Conservation (phyloP, 2,113 vertebrate genomes). For the Stigmatopora argus region DNA sequence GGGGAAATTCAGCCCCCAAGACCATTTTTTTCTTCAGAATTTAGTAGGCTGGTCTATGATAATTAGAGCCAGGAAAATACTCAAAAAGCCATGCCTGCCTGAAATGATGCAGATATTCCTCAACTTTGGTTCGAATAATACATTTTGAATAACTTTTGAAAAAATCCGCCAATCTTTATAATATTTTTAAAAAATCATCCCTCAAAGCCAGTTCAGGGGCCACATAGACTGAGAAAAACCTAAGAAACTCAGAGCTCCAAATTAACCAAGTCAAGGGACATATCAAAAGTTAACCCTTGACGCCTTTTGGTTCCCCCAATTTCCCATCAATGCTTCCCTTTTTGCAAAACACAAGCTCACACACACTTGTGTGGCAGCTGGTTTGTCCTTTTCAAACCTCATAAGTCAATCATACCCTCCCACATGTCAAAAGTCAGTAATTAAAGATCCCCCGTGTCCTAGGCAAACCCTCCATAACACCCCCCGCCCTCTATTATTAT, state of each 20-base stretch:
- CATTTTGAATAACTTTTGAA: too few relatives aligned
- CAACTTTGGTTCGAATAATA: not conserved
- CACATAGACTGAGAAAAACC: too few relatives aligned
- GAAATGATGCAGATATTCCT: not conserved
- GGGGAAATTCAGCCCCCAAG: not conserved
- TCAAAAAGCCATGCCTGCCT: not conserved
- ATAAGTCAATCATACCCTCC: not conserved
- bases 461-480: not conserved
- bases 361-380: not conserved
- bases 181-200: too few relatives aligned
- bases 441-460: not conserved
- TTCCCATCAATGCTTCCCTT: not conserved
- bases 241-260: too few relatives aligned
- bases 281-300: too few relatives aligned
- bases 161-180: too few relatives aligned
- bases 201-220: too few relatives aligned
- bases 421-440: not conserved
- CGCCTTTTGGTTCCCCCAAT: too few relatives aligned
- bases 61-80: not conserved
- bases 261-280: too few relatives aligned
- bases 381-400: constrained; percentile 1
- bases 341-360: not conserved
- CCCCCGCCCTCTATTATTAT: not conserved
- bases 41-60: not conserved
- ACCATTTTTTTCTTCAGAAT: not conserved